phyloP scores from a whole-genome alignment of 2,888 invertebrate species.

The Oscheius onirici region DNA sequence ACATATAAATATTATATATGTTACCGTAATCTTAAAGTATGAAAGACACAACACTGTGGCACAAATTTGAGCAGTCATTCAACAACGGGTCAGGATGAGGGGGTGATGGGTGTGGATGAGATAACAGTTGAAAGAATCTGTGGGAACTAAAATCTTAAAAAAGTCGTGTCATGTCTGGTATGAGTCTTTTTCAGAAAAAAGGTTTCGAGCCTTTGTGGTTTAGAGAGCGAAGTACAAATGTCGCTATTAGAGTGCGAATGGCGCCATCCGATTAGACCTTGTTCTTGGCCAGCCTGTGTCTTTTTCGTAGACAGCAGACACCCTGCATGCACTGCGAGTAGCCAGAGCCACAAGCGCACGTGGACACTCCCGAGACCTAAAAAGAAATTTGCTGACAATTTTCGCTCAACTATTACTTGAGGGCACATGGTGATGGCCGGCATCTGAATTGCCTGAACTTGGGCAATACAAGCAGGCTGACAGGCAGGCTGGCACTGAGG shows the following conservation, averaged over 20 bases:
- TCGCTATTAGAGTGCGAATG: not conserved
- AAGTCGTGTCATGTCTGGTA: constrained; percentile 22
- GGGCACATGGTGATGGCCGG: constrained; percentile 60
- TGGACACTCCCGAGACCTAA: constrained; percentile 31
- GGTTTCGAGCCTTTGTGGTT: no score
- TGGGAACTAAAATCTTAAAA: not conserved
- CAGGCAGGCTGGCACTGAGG: constrained; percentile 65
- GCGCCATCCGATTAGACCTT: constrained; percentile 36
- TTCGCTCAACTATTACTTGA: constrained; percentile 33
- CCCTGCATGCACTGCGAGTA: constrained; percentile 69
- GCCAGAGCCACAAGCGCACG: constrained; percentile 63
- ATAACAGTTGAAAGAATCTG: not conserved
- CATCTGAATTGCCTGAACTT: constrained; percentile 50
- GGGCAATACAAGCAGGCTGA: constrained; percentile 55
- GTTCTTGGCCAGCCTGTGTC: constrained; percentile 63
- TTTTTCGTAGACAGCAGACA: constrained; percentile 65
- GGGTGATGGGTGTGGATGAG: not conserved
- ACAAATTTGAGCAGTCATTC: constrained; percentile 28
- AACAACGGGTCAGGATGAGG: constrained; percentile 25
- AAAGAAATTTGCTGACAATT: not conserved
- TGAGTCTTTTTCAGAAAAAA: constrained; percentile 5
- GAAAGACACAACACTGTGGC: constrained; percentile 33
- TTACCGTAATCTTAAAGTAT: constrained; percentile 27
- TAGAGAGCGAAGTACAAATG: constrained; percentile 13
- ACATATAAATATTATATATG: constrained; percentile 23